Evolutionary conservation across 1,140 invertebrate genomes (phyloP), one percentile per base, ranked within the genome.

Genomic region (Dendrolimus kikuchii): DNA sequence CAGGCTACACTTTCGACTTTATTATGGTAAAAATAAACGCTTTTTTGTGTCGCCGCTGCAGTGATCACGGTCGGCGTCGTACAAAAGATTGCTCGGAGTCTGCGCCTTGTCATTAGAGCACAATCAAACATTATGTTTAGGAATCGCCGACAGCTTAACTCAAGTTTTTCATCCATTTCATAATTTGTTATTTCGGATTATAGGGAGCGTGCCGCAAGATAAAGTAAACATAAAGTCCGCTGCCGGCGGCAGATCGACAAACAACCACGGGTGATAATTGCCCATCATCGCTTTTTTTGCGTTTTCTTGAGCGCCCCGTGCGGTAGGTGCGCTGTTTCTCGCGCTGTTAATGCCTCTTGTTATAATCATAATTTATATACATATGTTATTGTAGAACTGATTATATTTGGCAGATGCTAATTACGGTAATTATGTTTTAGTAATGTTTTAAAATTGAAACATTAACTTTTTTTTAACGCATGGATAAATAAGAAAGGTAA

Each of bases 121-220:
- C 79, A 77, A 86, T 86, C 82, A 84, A 84, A 82, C 79, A 80
- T 81, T 77, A 75, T 86, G 78, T 82, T 86, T 83, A 81, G 79
- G 74, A 70, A 83, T 84, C 71, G 81, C 77, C 82, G 81, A 84
- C 82, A 86, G 76, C 73, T 82, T 81, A 77, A 76, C 77, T 53
- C 75, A 64, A 57, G 71, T 86, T 86, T 86, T 86, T 86, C 74
- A 75, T 82, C 66, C 73, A 71, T 77, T 83, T 77, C 70, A 76
- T 86, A 86, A 86, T 86, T 84, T 86, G 81, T 85, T 86, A 77
- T 82, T 83, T 76, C 57, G 76, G 68, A 83, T 79, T 77, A 76
- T 66, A 69, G 68, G 68, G 74, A 77, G 65, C 70, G 82, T 76
- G 77, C 77, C 72, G 78, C 68, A 59, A 69, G 71, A 85, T 77